Base-by-base conservation (phyloP, 37 sponge, comb jelly and placozoan species). In the Petrosia ficiformis region DNA sequence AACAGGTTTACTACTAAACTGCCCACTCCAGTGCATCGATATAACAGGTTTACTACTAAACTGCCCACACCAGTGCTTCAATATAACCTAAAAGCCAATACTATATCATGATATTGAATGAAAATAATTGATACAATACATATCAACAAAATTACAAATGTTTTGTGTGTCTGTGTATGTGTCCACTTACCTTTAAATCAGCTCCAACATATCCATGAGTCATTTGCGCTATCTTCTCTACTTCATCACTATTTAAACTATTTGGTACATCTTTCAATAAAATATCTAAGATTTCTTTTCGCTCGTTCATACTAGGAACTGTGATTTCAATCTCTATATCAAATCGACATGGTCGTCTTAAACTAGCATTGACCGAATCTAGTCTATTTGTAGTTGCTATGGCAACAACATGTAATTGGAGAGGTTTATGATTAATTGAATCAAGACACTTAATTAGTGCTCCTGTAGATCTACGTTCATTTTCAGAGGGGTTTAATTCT, bases 131-230 rank as follows among this genome's bases (percentile, higher is more conserved):
- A 11, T 22, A 22, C 8, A 60, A 57, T 73, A 26, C 6, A 24
- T 34, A 26, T 29, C 33, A 69, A 35, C 36, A 71, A 33, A 70
- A 16, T 42, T 29, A 36, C 58, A 19, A 19, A 70, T 35, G 42
- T 64, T 11, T 25, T 65, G 14, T 29, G 37, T 35, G 34, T 80
- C 29, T 48, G 32, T 16, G 42, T 2, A 40, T 24, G 19, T 25
- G 25, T 38, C 1, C 3, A 4, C 34, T 30, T 70, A 86, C 92
- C 98, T 78, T 94, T 81, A 97, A 76, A 69, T 97, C 98, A 31
- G 87, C 92, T 66, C 95, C 95, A 4, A 94, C 94, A 66, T 92
- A 79, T 4, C 98, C 98, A 74, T 97, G 92, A 1, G 98, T 89
- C 26, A 48, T 42, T 22, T 6, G 14, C 16, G 69, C 6, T 30